These are phyloP conservation scores for Epicampocera succincta DNA, from an alignment of 2,888 invertebrate species.

Conservation along the genomic window DNA sequence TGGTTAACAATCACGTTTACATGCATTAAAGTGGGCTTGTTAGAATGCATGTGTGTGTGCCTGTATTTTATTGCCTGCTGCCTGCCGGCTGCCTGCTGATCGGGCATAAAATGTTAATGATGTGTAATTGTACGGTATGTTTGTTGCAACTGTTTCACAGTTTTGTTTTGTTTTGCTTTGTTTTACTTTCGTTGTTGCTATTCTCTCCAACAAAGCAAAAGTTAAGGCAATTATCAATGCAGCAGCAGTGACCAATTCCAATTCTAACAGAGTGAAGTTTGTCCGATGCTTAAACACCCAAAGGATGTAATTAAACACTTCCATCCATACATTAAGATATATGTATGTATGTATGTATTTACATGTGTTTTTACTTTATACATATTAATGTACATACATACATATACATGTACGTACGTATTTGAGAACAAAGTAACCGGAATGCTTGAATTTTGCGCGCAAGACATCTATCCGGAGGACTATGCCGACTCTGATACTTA, in stretches of 20 bases:
- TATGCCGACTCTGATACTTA: too few species aligned
- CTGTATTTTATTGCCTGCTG: neutral
- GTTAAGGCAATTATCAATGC: neutral
- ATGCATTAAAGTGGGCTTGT: neutral
- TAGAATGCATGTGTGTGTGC: neutral
- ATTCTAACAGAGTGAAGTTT: constrained; percentile 47
- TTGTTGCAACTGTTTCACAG: constrained; percentile 16
- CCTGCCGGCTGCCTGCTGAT: constrained; percentile 15
- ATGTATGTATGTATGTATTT: neutral
- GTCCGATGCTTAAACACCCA: constrained; percentile 49
- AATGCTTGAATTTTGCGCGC: too few species aligned
- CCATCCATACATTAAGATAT: neutral
- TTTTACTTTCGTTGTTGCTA: constrained; percentile 11
- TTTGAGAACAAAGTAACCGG: neutral
- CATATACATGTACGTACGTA: neutral
- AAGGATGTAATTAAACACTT: constrained; percentile 46
- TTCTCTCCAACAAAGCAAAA: neutral
- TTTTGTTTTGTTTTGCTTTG: constrained; percentile 1
- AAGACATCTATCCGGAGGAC: too few species aligned
- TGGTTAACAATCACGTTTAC: neutral
- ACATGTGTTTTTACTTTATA: neutral
- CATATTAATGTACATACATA: too few species aligned
- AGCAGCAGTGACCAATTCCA: constrained; percentile 44
- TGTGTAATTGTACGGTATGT: constrained; percentile 17
- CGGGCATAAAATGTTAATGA: constrained; percentile 46